A percentile compares a stretch with the other conserved stretches of the same genome.
Evolutionary conservation across 2,113 vertebrate genomes (phyloP).

Genomic region (Thamnaconus septentrionalis): DNA sequence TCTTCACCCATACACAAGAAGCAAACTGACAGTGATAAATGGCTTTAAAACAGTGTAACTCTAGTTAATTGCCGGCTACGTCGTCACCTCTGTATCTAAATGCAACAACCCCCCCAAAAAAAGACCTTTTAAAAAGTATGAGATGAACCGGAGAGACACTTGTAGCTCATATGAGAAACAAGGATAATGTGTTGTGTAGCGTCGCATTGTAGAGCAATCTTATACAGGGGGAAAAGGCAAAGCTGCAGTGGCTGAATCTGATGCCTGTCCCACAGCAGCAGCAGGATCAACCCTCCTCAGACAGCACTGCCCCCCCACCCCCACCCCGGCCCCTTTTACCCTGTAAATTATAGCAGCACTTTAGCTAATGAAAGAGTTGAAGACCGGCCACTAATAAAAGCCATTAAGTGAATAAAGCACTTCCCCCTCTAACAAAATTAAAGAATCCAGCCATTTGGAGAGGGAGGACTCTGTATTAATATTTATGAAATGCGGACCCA

Average conservation of each 20-base stretch:
- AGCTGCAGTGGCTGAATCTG: constrained; percentile 50
- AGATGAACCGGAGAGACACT: too few species aligned
- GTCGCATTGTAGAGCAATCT: too few species aligned
- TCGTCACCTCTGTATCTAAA: too few species aligned
- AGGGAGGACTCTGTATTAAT: constrained; percentile 81
- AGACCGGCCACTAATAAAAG: constrained; percentile 84
- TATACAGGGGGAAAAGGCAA: constrained; percentile 4
- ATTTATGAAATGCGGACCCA: constrained; percentile 84
- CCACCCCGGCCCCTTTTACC: constrained; percentile 57
- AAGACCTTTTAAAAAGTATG: too few species aligned
- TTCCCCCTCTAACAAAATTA: constrained; percentile 87
- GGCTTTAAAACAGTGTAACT: too few species aligned
- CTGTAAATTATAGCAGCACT: constrained; percentile 87
- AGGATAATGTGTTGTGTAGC: too few species aligned
- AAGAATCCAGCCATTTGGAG: constrained; percentile 79
- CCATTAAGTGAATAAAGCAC: constrained; percentile 87
- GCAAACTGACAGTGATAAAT: too few species aligned
- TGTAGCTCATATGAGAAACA: too few species aligned
- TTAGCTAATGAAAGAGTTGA: constrained; percentile 87
- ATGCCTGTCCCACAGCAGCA: constrained; percentile 48
- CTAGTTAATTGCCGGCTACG: too few species aligned
- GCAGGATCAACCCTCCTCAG: constrained; percentile 57
- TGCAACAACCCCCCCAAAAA: too few species aligned
- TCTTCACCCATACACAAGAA: too few species aligned
- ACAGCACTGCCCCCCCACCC: constrained; percentile 31